Evolutionary conservation across 2,797 vertebrate species (phyloP).

Genomic region (Rallus crepitans): DNA sequence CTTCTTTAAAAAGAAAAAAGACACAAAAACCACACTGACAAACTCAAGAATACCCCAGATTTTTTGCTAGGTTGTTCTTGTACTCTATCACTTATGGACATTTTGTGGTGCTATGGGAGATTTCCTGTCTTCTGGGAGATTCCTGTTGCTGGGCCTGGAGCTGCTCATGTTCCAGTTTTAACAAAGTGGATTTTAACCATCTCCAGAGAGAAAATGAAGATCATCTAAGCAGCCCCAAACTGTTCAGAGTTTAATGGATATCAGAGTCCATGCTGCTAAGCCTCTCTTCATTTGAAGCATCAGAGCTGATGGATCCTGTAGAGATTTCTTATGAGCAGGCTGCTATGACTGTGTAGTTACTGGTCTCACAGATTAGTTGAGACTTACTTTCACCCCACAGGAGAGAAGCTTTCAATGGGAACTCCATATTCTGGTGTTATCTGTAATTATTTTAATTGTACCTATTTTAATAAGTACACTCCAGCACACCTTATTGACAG

Average conservation of each 20-base stretch:
- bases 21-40: no score
- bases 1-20: neutral
- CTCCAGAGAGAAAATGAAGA: neutral
- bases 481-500: neutral
- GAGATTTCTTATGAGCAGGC: neutral
- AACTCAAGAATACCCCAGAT: neutral
- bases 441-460: neutral
- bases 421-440: neutral
- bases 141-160: neutral
- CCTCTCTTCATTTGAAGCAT: neutral
- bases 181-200: neutral
- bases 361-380: neutral
- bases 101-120: neutral
- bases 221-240: neutral
- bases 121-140: neutral
- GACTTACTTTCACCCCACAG: neutral
- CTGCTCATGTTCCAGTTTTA: neutral
- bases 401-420: neutral
- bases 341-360: neutral
- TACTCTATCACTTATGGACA: neutral
- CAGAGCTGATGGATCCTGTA: neutral
- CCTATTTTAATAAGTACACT: neutral
- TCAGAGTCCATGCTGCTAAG: neutral
- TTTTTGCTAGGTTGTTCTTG: neutral
- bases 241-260: neutral